A percentile compares a stretch with the other conserved stretches of the same genome.
Conservation (phyloP, 2,888 invertebrate species). For the Plebejus argus region DNA sequence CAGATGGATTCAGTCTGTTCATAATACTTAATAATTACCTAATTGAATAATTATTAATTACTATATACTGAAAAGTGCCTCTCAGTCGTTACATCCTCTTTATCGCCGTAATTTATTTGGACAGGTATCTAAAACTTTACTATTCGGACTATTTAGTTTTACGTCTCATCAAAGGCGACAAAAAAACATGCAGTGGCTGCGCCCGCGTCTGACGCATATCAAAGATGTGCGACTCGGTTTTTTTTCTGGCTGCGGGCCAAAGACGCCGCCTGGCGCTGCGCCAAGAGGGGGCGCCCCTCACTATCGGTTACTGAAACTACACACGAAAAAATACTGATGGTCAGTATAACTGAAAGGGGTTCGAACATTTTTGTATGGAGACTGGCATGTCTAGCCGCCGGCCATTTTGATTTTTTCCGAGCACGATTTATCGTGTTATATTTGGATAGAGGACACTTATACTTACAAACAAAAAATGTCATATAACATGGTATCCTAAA, state of each 20-base stretch:
- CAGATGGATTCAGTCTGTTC: neutral
- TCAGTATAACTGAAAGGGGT: too few relatives aligned
- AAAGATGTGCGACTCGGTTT: slow-evolving; percentile 78
- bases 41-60: neutral
- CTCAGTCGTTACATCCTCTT: neutral
- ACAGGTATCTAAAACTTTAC: slow-evolving; percentile 5
- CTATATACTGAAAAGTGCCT: neutral
- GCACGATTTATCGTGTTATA: too few relatives aligned
- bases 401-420: too few relatives aligned
- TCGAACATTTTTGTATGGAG: too few relatives aligned
- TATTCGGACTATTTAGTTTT: slow-evolving; percentile 27
- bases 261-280: slow-evolving; percentile 69
- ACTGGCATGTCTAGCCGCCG: too few relatives aligned
- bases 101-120: neutral
- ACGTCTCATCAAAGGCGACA: slow-evolving; percentile 32
- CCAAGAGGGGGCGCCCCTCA: slow-evolving; percentile 65
- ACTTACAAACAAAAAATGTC: too few relatives aligned
- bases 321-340: slow-evolving; percentile 36
- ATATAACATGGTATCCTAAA: too few relatives aligned
- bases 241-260: slow-evolving; percentile 73
- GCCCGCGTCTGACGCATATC: slow-evolving; percentile 77
- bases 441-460: too few relatives aligned
- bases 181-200: slow-evolving; percentile 49
- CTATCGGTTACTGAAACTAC: slow-evolving; percentile 45
- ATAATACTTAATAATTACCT: neutral